phyloP scores from a whole-genome alignment of 2,888 invertebrate species.

The Penaeus monodon region DNA sequence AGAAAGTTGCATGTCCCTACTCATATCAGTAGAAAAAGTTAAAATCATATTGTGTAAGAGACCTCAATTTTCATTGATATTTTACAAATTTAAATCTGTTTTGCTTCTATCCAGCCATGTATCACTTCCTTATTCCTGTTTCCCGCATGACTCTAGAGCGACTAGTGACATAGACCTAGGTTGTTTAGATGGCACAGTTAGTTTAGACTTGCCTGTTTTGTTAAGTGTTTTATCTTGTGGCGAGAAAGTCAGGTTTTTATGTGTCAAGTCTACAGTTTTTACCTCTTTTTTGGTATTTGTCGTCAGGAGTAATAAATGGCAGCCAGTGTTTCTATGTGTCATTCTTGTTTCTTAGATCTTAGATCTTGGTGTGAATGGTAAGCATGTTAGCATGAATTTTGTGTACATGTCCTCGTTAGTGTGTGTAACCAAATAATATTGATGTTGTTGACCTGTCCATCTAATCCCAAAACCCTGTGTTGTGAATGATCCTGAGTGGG shows the following conservation, averaged over 20 bases:
- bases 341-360: conserved; percentile 19
- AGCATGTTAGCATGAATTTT: conserved; percentile 49
- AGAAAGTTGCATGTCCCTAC: conserved; percentile 45
- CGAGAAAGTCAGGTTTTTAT: conserved; percentile 27
- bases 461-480: conserved; percentile 26
- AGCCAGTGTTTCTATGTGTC: conserved; percentile 36
- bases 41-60: conserved; percentile 54
- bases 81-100: conserved; percentile 24
- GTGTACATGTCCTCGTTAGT: conserved; percentile 41
- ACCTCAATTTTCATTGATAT: conserved; percentile 49
- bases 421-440: conserved; percentile 26
- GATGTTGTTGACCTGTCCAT: conserved; percentile 31
- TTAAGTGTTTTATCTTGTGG: conserved; percentile 51
- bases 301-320: conserved; percentile 40
- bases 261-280: not conserved
- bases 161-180: conserved; percentile 55
- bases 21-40: conserved; percentile 29
- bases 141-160: conserved; percentile 55
- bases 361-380: conserved; percentile 25
- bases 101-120: conserved; percentile 55
- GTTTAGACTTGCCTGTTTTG: conserved; percentile 53
- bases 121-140: conserved; percentile 43
- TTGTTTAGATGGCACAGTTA: conserved; percentile 57
- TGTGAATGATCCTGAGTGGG: conserved; percentile 38
- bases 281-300: conserved; percentile 14